Base-by-base conservation (phyloP, 2,797 vertebrate species). In the Helicolenus hilgendorfi region DNA sequence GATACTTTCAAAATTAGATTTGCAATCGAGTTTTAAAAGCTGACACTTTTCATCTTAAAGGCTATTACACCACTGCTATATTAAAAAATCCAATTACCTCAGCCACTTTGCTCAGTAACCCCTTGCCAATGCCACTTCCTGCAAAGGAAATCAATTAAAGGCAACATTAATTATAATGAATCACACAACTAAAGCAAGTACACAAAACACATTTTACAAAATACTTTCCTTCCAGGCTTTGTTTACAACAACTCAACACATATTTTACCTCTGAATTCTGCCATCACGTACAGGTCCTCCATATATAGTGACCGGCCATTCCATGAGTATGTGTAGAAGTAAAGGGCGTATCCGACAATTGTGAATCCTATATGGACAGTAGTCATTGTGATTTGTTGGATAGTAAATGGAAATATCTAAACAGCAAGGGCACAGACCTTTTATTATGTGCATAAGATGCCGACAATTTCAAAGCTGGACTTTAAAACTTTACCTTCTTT, bases 271-370 rank as follows among this genome's bases (percentile, higher is more conserved):
- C 96, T 92, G 84, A 97, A 98, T 24, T 98, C 96, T 4, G 97
- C 97, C 96, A 97, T 98, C 78, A 99, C 97, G 2, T 98, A 98
- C 35, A 98, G 84, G 73, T 98, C 98, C 83, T 99, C 98, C 92
- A 98, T 77, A 84, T 96, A 97, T 18, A 98, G 20, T 0, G 84
- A 88, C 1, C 94, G 93, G 0, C 98, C 98, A 2, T 92, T 97
- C 98, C 98, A 98, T 1, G 98, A 98, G 90, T 98, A 98, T 1
- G 94, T 97, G 94, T 97, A 98, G 83, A 94, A 98, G 91, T 97
- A 98, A 0, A 99, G 79, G 7, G 94, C 95, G 1, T 95, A 98
- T 22, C 98, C 98, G 0, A 98, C 95, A 6, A 97, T 15, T 5
- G 86, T 93, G 73, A 96, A 93, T 20, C 96, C 98, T 98, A 58